Evolutionary conservation across 2,888 invertebrate species (phyloP).

Genomic region (Microplitis deprimator): DNA sequence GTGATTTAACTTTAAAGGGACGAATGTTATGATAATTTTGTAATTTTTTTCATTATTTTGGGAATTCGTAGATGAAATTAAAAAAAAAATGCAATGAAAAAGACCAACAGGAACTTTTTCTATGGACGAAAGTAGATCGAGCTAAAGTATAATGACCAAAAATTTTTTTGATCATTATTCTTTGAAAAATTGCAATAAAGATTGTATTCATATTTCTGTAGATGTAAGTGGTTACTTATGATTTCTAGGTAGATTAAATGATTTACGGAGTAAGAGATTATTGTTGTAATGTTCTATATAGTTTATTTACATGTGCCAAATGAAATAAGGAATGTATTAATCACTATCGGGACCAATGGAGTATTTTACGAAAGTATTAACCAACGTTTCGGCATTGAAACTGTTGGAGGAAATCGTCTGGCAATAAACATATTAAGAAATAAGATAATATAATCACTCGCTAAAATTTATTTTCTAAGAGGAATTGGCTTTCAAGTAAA

Average conservation of each 20-base stretch:
- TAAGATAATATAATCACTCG: constrained; percentile 2
- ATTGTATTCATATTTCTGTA: too few species aligned
- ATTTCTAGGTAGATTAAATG: neutral
- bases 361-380: neutral
- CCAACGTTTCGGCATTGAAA: neutral
- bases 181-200: too few species aligned
- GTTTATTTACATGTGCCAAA: neutral
- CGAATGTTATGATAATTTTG: too few species aligned
- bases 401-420: neutral
- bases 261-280: neutral
- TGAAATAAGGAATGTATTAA: neutral
- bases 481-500: constrained; percentile 43
- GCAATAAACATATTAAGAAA: constrained; percentile 33
- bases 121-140: too few species aligned
- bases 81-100: too few species aligned
- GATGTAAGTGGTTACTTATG: too few species aligned
- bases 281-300: neutral
- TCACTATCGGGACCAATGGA: constrained; percentile 45
- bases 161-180: too few species aligned
- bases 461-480: constrained; percentile 34
- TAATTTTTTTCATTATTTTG: too few species aligned
- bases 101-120: too few species aligned
- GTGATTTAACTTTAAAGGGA: too few species aligned
- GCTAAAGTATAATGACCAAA: too few species aligned
- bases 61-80: too few species aligned